Conservation (phyloP, 2,888 invertebrate genomes). For the Choreutis nemorana region DNA sequence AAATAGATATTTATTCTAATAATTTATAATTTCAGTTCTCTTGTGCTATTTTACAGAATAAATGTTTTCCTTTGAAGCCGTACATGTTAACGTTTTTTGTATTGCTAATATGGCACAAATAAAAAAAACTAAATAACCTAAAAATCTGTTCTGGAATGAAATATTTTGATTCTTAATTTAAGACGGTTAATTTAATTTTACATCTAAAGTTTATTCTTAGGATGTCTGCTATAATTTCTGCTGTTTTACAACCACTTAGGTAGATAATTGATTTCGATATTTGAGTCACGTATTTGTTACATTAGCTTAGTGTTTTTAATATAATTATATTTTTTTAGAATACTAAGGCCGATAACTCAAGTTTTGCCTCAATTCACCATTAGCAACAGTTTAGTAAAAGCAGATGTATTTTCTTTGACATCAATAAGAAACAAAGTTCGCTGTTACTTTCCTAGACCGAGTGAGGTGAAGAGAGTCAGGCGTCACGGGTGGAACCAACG, state of each 20-base stretch:
- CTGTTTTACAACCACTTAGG: constrained; percentile 39
- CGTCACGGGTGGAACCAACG: constrained; percentile 75
- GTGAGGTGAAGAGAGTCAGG: constrained; percentile 74
- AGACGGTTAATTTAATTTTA: background rate
- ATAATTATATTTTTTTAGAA: constrained; percentile 21
- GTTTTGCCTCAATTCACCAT: constrained; percentile 20
- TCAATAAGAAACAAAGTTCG: constrained; percentile 62
- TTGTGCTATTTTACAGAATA: too few species aligned
- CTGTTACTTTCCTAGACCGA: constrained; percentile 77
- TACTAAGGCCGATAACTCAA: constrained; percentile 30
- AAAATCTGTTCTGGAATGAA: too few species aligned
- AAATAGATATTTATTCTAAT: too few species aligned
- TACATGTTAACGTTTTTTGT: too few species aligned
- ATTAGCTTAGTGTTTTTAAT: background rate
- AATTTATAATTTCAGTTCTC: too few species aligned
- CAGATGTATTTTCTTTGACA: constrained; percentile 32
- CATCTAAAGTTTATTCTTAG: too few species aligned
- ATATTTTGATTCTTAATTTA: too few species aligned
- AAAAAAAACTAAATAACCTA: too few species aligned
- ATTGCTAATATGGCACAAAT: too few species aligned
- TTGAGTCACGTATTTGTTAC: background rate
- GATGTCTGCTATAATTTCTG: constrained; percentile 40
- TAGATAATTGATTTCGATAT: constrained; percentile 14
- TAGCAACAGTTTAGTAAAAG: constrained; percentile 26
- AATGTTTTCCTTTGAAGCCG: too few species aligned